Base-by-base conservation (phyloP, 2,888 invertebrate species). In the Hemaris fuciformis region DNA sequence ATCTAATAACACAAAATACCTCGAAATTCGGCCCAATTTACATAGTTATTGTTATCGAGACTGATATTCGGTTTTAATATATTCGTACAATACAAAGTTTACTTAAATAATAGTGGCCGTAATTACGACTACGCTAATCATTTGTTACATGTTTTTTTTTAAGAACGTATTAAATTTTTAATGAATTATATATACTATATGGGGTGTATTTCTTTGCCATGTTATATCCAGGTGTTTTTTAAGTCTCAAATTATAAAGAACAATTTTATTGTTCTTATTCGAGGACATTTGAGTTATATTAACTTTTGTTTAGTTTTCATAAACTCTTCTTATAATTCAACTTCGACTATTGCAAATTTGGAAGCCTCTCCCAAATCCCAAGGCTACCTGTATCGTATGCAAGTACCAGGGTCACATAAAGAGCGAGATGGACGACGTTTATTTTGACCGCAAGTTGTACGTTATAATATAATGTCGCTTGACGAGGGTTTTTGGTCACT, bases 401-500 rank as follows among this genome's bases (percentile, higher is more conserved):
- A 65, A 65, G 64, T 73, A 76, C 74, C 70, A 75, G 74, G 74
- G 61, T 63, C 66, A 70, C 74, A 77, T 80, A 75, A 79, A 76
- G 74, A 73, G 71, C 63, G 64, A 62, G 70, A 73, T 72, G 73
- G 77, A 77, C 78, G 74, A 80, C 78, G 81, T 81, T 81, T 77
- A 74, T 72, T 66, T 72, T 69, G 66, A 74, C 72, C 73, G 66
- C 72, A 66, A 69, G 75, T 74, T 75, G 75, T 76, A 72, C 76
- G 77, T 78, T 80, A 81, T 79, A 75, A n/a, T n/a, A n/a, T n/a
- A n/a, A n/a, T 81, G 76, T 73, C 67, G 69, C 67, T 72, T 85
- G 88, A 88, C 81, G 77, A 87, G 87, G 88, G 88, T 86, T 76
- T 76, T 81, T 83, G 82, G 88, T 80, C 79, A 80, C 78, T 83